Evolutionary conservation across 2,888 invertebrate species (phyloP), one percentile per base, ranked within the genome.

Genomic region (Hipparchia semele): DNA sequence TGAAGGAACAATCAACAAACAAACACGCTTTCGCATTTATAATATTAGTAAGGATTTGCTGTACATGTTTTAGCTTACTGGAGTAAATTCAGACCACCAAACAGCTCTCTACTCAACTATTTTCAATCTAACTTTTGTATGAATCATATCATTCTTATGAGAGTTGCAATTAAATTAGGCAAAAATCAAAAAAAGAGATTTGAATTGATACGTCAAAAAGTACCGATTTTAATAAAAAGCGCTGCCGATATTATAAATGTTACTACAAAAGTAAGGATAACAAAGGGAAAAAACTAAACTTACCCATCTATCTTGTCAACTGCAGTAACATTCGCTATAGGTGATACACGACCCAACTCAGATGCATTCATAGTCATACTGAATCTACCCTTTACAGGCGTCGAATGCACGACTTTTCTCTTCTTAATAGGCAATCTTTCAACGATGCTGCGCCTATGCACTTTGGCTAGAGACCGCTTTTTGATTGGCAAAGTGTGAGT

Each of bases 361-460:
- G 86, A 81, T 6, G 83, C 86, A 73, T 82, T 80, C 80, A 84
- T 65, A 6, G 65, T 75, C 0, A 62, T 9, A 61, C 83, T 80
- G 3, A 78, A n/a, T 1, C 79, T 74, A 0, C 87, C 86, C 79
- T 87, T 88, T 23, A 91, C 80, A 0, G 93, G 93, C 68, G 93
- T 92, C 0, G 93, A 92, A 76, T 92, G 92, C 49, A 84, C 72
- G 33, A 90, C 80, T 10, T 75, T 77, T 10, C 91, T 83, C 79
- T 91, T 91, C 84, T 91, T 90, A 0, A 91, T 77, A 6, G 90
- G 91, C 80, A 90, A 61, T 39, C 61, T 9, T 2, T 56, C 45
- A 13, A 46, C 46, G 8, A 51, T 53, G 54, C 68, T 60, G 45
- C 51, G 3, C 67, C 64, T 6, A 13, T 6, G 9, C 56, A 58